A percentile compares a stretch with the other conserved stretches of the same genome.
Evolutionary conservation across 2,888 invertebrate species (phyloP).

Genomic region (Drosophila tanythrix): DNA sequence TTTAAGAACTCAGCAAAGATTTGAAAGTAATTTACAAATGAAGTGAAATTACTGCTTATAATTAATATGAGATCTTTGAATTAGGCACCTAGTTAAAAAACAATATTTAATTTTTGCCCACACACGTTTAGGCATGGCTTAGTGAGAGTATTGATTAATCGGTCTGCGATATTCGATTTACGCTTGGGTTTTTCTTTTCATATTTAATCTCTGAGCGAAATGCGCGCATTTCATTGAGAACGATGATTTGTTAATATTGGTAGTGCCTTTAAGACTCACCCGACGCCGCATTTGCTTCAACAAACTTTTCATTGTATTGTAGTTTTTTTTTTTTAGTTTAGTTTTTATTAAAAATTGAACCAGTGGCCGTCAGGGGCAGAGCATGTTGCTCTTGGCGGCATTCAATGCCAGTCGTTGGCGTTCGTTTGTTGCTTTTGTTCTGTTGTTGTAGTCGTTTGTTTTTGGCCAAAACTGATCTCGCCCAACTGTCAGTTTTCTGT

Average conservation of each 20-base stretch:
- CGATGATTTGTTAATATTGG: slow-evolving; percentile 75
- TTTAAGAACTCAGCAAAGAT: not conserved
- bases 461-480: slow-evolving; percentile 82
- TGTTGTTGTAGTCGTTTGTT: slow-evolving; percentile 71
- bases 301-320: slow-evolving; percentile 53
- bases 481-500: slow-evolving; percentile 81
- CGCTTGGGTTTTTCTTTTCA: slow-evolving; percentile 52
- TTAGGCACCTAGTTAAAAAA: not conserved
- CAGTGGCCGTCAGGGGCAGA: slow-evolving; percentile 59
- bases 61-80: not conserved
- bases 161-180: not conserved
- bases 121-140: not conserved
- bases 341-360: slow-evolving; percentile 71
- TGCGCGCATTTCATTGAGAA: slow-evolving; percentile 74
- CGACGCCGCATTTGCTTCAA: slow-evolving; percentile 56
- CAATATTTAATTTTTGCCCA: not conserved
- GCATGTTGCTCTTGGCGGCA: slow-evolving; percentile 79
- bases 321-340: slow-evolving; percentile 44
- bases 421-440: slow-evolving; percentile 53
- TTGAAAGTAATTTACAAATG: not conserved
- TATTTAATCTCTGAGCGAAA: slow-evolving; percentile 58
- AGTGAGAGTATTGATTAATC: slow-evolving; percentile 3
- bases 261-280: slow-evolving; percentile 61
- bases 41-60: not conserved
- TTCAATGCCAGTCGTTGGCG: slow-evolving; percentile 76